Evolutionary conservation across 2,113 vertebrate species (phyloP).

Genomic region (Prolemur simus): DNA sequence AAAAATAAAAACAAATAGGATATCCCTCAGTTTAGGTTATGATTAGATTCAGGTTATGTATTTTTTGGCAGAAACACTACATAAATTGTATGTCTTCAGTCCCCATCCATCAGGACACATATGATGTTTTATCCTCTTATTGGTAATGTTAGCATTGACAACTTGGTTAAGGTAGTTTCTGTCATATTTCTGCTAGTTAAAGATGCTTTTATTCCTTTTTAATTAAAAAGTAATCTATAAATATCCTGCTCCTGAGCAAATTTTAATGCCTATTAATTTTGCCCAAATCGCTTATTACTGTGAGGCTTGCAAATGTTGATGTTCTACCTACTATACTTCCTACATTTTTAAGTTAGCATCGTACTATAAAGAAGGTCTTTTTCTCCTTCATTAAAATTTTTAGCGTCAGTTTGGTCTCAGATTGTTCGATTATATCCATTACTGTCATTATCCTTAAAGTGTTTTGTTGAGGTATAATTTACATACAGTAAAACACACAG

Average conservation of each 20-base stretch:
- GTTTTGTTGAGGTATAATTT: slow-evolving; percentile 21
- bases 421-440: slow-evolving; percentile 26
- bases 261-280: background rate
- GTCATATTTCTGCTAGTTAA: slow-evolving; percentile 35
- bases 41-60: background rate
- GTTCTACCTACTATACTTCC: background rate
- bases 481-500: background rate
- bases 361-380: background rate
- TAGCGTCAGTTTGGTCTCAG: background rate
- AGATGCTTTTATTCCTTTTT: background rate
- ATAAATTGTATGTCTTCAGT: background rate
- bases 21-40: background rate
- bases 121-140: background rate
- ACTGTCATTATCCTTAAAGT: background rate
- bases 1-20: background rate
- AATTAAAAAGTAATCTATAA: slow-evolving; percentile 11
- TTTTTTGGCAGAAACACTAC: background rate
- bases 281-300: background rate
- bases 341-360: background rate
- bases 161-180: background rate
- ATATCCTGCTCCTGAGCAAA: background rate
- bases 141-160: background rate
- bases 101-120: background rate
- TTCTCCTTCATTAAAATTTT: background rate
- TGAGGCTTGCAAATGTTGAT: background rate